Evolutionary conservation across 92 coral and sea anemone genomes (phyloP).

Genomic region (Epizoanthus scotinus): DNA sequence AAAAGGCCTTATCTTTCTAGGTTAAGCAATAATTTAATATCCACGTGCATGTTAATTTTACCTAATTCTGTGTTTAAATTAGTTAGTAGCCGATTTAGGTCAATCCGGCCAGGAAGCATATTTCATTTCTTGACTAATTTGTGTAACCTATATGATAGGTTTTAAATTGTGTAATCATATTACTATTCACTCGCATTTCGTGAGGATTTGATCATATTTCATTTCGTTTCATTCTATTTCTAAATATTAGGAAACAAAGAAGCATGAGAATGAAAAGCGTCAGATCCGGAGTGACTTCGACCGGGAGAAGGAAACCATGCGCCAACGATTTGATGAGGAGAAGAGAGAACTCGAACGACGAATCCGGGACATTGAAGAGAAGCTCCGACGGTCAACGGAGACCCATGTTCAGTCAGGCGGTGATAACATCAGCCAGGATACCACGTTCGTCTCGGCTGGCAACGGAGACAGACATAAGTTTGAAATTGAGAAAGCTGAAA

Average conservation of each 20-base stretch:
- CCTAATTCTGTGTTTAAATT: too few species aligned
- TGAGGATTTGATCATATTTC: too few species aligned
- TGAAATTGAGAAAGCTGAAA: conserved; percentile 39
- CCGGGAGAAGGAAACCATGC: conserved; percentile 32
- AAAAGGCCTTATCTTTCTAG: too few species aligned
- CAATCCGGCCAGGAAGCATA: too few species aligned
- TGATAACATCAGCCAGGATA: conserved; percentile 10
- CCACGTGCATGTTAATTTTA: too few species aligned
- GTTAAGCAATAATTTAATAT: too few species aligned
- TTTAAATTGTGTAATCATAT: too few species aligned
- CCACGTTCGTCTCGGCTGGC: not conserved
- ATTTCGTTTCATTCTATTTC: not conserved
- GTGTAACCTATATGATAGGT: too few species aligned
- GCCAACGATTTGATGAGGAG: conserved; percentile 16
- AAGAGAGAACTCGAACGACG: conserved; percentile 29
- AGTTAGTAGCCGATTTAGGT: too few species aligned
- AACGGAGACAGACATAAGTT: conserved; percentile 20
- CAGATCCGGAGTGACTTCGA: conserved; percentile 20
- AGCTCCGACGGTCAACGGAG: conserved; percentile 1
- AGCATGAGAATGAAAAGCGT: conserved; percentile 10
- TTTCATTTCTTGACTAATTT: too few species aligned
- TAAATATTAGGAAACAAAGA: conserved; percentile 7
- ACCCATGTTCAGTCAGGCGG: conserved; percentile 29
- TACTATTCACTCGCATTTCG: too few species aligned
- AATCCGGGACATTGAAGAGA: conserved; percentile 28